phyloP scores from a whole-genome alignment of 2,888 invertebrate species.

The Adelognathus sp. region DNA sequence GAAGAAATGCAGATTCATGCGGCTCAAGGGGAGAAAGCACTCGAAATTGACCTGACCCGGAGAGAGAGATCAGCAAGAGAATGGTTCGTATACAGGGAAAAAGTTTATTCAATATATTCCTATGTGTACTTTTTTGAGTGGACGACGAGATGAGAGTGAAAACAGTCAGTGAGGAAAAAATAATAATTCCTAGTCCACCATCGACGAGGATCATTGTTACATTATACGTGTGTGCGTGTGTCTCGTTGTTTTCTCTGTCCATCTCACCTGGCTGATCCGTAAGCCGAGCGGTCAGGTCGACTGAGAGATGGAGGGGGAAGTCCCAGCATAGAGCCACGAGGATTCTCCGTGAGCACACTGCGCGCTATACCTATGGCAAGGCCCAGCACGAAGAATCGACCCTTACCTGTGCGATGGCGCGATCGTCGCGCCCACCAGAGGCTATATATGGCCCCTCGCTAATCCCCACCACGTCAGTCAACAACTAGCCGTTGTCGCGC shows the following conservation, averaged over 20 bases:
- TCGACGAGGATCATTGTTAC: neutral
- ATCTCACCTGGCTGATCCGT: slow-evolving; percentile 52
- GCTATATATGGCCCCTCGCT: slow-evolving; percentile 78
- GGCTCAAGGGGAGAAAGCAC: neutral
- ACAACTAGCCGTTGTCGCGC: slow-evolving; percentile 72
- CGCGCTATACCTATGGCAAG: no score
- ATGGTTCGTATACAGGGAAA: neutral
- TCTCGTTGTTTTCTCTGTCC: neutral
- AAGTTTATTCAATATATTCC: slow-evolving; percentile 23
- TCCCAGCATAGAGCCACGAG: slow-evolving; percentile 52
- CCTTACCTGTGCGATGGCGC: slow-evolving; percentile 40
- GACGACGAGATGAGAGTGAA: neutral
- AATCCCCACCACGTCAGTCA: slow-evolving; percentile 75
- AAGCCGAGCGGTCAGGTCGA: slow-evolving; percentile 64
- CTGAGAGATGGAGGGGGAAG: slow-evolving; percentile 37
- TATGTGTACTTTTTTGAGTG: neutral
- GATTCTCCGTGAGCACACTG: slow-evolving; percentile 40
- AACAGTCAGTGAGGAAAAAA: slow-evolving; percentile 16
- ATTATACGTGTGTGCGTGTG: neutral
- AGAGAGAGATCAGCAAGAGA: neutral
- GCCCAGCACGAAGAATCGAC: slow-evolving; percentile 31
- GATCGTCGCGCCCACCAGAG: slow-evolving; percentile 57
- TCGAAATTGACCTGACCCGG: neutral
- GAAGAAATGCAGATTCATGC: slow-evolving; percentile 30
- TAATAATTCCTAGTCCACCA: slow-evolving; percentile 6